Conservation (phyloP, 2,797 vertebrate genomes). For the Selene dorsalis region DNA sequence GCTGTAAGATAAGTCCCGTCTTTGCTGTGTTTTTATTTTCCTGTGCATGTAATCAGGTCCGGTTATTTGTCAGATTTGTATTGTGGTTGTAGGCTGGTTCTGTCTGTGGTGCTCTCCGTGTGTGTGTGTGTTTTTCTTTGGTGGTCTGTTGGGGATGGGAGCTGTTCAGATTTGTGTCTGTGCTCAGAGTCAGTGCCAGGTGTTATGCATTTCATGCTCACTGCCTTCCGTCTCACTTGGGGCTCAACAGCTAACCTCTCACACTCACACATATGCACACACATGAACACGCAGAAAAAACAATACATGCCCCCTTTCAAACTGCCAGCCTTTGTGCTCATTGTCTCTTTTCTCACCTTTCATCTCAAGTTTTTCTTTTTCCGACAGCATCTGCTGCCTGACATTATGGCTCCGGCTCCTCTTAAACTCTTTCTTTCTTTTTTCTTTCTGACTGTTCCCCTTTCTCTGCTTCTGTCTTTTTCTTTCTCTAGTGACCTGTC, state of each 20-base stretch:
- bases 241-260: constrained; percentile 35
- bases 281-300: constrained; percentile 4
- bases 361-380: constrained; percentile 36
- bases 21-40: constrained; percentile 13
- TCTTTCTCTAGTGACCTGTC: constrained; percentile 43
- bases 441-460: constrained; percentile 21
- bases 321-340: constrained; percentile 26
- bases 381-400: constrained; percentile 56
- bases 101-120: constrained; percentile 23
- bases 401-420: constrained; percentile 35
- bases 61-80: constrained; percentile 42
- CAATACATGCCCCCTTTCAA: constrained; percentile 7
- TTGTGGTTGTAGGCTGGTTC: constrained; percentile 38
- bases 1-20: constrained; percentile 16
- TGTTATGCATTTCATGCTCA: constrained; percentile 71
- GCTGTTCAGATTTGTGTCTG: constrained; percentile 46
- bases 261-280: constrained; percentile 18
- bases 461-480: constrained; percentile 15
- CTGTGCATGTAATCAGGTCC: constrained; percentile 29
- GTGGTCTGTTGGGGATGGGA: constrained; percentile 37
- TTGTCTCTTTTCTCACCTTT: constrained; percentile 42
- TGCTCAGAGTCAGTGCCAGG: constrained; percentile 60
- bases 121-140: constrained; percentile 10
- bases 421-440: constrained; percentile 43
- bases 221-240: constrained; percentile 55